Base-by-base conservation (phyloP, 2,888 invertebrate genomes). In the Eretmocerus hayati region DNA sequence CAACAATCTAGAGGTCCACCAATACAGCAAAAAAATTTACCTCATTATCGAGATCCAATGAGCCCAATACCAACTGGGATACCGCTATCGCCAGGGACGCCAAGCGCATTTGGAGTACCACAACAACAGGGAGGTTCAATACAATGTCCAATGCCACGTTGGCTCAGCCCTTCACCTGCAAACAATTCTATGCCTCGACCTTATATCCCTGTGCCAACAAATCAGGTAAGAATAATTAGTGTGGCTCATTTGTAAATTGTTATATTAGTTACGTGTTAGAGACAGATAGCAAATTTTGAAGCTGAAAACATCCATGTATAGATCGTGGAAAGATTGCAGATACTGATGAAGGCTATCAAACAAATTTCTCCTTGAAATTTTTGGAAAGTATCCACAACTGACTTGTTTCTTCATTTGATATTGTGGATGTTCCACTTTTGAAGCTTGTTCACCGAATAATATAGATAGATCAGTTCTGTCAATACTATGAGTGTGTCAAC, bases 71-170 rank as follows among this genome's bases (percentile, higher is more conserved):
- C 75, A 43, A 77, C n/a, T n/a, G n/a, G n/a, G n/a, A n/a, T n/a
- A n/a, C 82, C 64, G 79, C 72, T 82, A 55, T 83, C 83, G 5
- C 76, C 81, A 48, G 83, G 82, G 75, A 81, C 83, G 56, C 67
- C 74, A n/a, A 77, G 78, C 4, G 71, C 75, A 61, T 68, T 71
- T 42, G 70, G 77, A 11, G 65, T 65, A 26, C 66, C 70, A 16
- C 65, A 53, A 33, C 65, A 70, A 19, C 65, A 46, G 53, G 67
- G 76, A 1, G 74, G 74, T 6, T 76, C 72, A 55, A 76, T 82
- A 63, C 80, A 85, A 63, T 77, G 85, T 58, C 83, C 83, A 13
- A 72, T 83, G 58, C 83, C 83, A 3, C 73, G 81, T 52, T 83
- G 83, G 81, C 83, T 83, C 32, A 65, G 74, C 30, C 76, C 78